Conservation (phyloP, 2,113 vertebrate genomes). For the Cebidichthys violaceus region DNA sequence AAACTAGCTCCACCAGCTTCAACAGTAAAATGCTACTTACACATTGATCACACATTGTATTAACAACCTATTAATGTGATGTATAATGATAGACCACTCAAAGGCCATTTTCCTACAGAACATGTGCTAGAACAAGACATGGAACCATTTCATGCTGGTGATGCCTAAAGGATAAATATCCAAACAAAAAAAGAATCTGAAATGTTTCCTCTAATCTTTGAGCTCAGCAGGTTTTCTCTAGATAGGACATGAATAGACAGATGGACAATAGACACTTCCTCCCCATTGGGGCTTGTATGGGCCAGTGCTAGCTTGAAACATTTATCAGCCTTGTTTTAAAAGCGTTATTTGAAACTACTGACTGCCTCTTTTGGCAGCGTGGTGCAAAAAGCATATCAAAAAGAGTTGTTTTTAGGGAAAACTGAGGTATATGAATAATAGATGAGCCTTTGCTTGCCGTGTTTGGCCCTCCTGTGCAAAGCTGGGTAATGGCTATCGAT, state of each 20-base stretch:
- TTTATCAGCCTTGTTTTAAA: conserved; percentile 64
- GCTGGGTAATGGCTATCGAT: conserved; percentile 75
- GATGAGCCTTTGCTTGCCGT: conserved; percentile 66
- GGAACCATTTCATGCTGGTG: background rate
- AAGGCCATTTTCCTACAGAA: background rate
- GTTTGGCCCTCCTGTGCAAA: conserved; percentile 69
- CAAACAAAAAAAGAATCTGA: conserved; percentile 22
- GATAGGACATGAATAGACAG: conserved; percentile 29
- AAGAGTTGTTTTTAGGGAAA: conserved; percentile 71
- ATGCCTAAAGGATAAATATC: conserved; percentile 28
- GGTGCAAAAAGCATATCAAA: conserved; percentile 67
- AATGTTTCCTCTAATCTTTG: conserved; percentile 44
- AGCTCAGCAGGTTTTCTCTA: conserved; percentile 39
- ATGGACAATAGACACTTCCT: conserved; percentile 32
- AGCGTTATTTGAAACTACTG: conserved; percentile 69
- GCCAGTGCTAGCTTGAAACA: conserved; percentile 52
- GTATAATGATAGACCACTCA: background rate
- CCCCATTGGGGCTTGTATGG: conserved; percentile 50
- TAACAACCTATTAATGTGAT: background rate
- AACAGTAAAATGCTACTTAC: background rate
- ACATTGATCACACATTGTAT: background rate
- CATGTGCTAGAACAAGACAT: conserved; percentile 14
- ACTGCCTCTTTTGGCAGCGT: conserved; percentile 57
- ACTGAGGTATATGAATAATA: conserved; percentile 76
- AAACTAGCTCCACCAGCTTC: background rate